Base-by-base conservation (phyloP, 2,888 invertebrate species). In the Ferrisia virgata region DNA sequence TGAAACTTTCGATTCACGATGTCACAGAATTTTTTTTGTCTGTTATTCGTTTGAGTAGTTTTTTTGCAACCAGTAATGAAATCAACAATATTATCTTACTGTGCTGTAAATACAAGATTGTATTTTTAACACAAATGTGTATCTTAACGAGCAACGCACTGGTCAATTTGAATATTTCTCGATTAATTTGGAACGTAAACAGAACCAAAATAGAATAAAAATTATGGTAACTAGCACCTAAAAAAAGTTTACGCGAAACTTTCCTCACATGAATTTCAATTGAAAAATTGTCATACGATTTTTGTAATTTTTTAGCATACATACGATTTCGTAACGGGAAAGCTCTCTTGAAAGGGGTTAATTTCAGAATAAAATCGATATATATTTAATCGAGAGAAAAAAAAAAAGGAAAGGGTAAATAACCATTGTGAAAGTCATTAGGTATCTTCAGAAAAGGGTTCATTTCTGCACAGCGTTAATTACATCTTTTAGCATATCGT, bases 391-490 rank as follows among this genome's bases (percentile, higher is more conserved):
- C 58, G 40, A 40, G 40, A 40, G 18, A 53, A 39, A 11, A 39
- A 39, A 39, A 39, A 39, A 39, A n/a, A n/a, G n/a, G n/a, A n/a
- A n/a, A n/a, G n/a, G n/a, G n/a, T n/a, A n/a, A n/a, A 13, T 40
- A 40, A 2, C 40, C 1, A 40, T 47, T 47, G 5, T 18, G 18
- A n/a, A n/a, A n/a, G n/a, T n/a, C n/a, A n/a, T n/a, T n/a, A n/a
- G 47, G 18, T 18, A 47, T 6, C 5, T 11, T 43, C 43, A 15
- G 15, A 43, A 47, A 18, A 25, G 8, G 11, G 5, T 22, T 82
- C 89, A 92, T 90, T 93, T 92, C 89, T 93, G 91, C 88, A 95
- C 93, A 87, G 94, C 93, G 87, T 93, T 93, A 86, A 93, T 92
- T 85, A 95, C 92, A 87, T 95, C 94, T 87, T 91, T 92, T 86